Evolutionary conservation across 1,140 invertebrate genomes (phyloP), one percentile per base, ranked within the genome.

Genomic region (Caerostris extrusa): DNA sequence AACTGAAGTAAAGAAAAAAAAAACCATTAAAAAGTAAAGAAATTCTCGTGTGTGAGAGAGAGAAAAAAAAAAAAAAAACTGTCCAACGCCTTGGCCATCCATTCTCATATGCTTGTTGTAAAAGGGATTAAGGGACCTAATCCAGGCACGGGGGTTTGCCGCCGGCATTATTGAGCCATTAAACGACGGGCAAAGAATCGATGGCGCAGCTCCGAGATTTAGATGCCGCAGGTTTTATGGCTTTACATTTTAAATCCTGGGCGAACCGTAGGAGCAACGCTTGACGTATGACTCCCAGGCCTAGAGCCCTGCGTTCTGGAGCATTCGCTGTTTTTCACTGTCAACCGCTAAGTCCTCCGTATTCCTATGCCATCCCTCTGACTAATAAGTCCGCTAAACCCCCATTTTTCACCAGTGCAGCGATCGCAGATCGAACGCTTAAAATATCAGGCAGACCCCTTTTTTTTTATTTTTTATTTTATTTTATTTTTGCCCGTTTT

Each of bases 341-440:
- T 93, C 92, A 93, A 89, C 92, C 92, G 86, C 86, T 93, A 88
- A 88, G 86, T 81, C 92, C 92, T 50, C 61, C 50, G 57, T 85
- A 83, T 85, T 55, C 89, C 90, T 83, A 57, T 56, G 61, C 92
- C 86, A 57, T 86, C 92, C 64, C 56, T 67, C 92, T 93, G 92
- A 93, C 92, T 93, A 93, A 93, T 93, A 93, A 93, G 92, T 93
- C 83, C 83, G 85, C 92, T 93, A 93, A 93, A 93, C 92, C 92
- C n/a, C 92, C 85, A 93, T 93, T 88, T 93, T 93, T 93, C 92
- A 93, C 61, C 90, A 58, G 56, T 17, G 14, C 57, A 53, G 14
- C 89, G 64, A 83, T 86, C 56, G 92, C 19, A 57, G 92, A 93
- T 93, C 92, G 92, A 93, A 93, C 92, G 85, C 83, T 93, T 93